Conservation (phyloP, 2,113 vertebrate species). For the Ctenomys sociabilis region DNA sequence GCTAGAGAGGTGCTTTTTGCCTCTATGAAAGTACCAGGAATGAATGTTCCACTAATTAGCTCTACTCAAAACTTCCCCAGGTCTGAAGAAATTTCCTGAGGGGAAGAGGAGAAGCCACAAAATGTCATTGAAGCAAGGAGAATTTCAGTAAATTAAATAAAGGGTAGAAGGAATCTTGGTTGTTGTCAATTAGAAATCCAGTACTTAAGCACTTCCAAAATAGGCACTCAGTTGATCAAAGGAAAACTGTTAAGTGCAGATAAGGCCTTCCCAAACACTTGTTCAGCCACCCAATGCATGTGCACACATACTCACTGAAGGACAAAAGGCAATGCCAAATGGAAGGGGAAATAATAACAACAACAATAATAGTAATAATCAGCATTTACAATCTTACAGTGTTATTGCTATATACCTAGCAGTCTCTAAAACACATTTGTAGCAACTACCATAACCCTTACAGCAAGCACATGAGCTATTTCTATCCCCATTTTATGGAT, state of each 20-base stretch:
- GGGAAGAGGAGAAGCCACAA: neutral
- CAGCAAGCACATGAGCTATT: conserved; percentile 14
- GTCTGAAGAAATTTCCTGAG: conserved; percentile 42
- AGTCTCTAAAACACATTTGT: conserved; percentile 20
- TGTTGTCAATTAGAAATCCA: conserved; percentile 67
- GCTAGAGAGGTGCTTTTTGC: conserved; percentile 12
- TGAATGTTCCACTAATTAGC: neutral
- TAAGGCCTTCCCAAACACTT: conserved; percentile 58
- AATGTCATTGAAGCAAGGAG: conserved; percentile 53
- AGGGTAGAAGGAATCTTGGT: conserved; percentile 51
- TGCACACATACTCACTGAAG: neutral
- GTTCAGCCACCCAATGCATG: neutral
- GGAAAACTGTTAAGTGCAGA: conserved; percentile 55
- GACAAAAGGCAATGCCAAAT: neutral
- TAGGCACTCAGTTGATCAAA: conserved; percentile 62
- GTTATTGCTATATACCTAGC: neutral
- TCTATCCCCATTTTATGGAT: conserved; percentile 38
- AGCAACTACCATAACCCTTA: conserved; percentile 31
- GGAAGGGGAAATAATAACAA: neutral
- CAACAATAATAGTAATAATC: neutral
- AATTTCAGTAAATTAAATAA: conserved; percentile 67
- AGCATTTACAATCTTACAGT: neutral
- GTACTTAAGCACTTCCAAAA: conserved; percentile 64
- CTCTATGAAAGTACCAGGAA: neutral
- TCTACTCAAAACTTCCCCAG: conserved; percentile 31